A percentile compares a stretch with the other conserved stretches of the same genome.
phyloP scores from a whole-genome alignment of 2,113 vertebrate species.

The Stercorarius parasiticus region DNA sequence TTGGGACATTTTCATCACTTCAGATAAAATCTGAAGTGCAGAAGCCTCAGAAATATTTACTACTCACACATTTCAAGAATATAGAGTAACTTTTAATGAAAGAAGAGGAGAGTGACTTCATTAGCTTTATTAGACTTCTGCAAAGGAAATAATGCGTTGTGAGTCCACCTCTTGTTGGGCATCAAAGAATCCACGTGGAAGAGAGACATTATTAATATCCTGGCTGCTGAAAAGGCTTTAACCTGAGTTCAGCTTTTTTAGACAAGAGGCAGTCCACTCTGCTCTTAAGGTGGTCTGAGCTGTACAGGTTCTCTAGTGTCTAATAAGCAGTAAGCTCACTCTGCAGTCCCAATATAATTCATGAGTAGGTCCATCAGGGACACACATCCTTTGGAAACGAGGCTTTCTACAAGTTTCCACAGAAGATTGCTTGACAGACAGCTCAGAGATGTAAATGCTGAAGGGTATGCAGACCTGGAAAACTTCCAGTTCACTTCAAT shows the following conservation, averaged over 20 bases:
- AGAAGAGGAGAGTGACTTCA: background rate
- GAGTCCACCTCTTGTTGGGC: background rate
- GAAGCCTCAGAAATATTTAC: constrained; percentile 4
- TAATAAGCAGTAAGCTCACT: background rate
- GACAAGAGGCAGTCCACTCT: background rate
- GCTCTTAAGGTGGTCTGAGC: background rate
- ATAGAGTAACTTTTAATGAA: background rate
- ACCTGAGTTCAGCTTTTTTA: background rate
- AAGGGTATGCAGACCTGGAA: background rate
- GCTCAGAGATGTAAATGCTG: background rate
- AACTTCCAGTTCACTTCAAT: background rate
- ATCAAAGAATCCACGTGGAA: background rate
- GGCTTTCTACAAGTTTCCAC: background rate
- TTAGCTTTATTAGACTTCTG: background rate
- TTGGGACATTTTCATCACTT: constrained; percentile 31
- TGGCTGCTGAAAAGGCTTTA: background rate
- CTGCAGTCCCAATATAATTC: background rate
- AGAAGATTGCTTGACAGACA: background rate
- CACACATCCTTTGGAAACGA: background rate
- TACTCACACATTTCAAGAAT: background rate
- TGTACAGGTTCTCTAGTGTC: background rate
- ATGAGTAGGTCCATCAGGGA: background rate
- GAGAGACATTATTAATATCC: background rate
- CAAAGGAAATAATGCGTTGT: background rate
- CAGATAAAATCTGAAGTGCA: background rate